phyloP scores from a whole-genome alignment of 2,888 invertebrate genomes.

The Xanthostigma xanthostigma region DNA sequence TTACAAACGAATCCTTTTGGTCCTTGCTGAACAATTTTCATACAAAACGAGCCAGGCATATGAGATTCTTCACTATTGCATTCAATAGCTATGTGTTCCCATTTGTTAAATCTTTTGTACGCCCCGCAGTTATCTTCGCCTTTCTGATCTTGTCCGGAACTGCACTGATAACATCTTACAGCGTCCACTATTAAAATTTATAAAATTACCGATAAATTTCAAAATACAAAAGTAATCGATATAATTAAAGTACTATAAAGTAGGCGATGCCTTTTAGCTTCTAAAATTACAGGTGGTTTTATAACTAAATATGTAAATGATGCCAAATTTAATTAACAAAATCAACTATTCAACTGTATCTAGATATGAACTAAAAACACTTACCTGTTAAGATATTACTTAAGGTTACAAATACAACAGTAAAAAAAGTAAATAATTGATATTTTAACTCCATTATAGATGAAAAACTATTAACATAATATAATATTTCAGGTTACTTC shows the following conservation, averaged over 20 bases:
- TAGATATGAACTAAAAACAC: too few relatives aligned
- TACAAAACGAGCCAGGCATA: conserved; percentile 91
- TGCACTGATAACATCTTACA: conserved; percentile 88
- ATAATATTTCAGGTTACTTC: too few relatives aligned
- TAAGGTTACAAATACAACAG: too few relatives aligned
- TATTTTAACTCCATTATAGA: too few relatives aligned
- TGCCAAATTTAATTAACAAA: too few relatives aligned
- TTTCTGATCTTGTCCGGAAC: conserved; percentile 67
- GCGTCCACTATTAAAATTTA: conserved; percentile 36
- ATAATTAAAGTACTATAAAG: neutral
- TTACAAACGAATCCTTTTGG: conserved; percentile 89
- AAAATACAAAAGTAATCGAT: neutral
- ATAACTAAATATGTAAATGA: too few relatives aligned
- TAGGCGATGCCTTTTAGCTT: too few relatives aligned
- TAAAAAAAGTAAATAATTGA: too few relatives aligned
- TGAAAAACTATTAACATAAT: too few relatives aligned
- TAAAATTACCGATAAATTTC: neutral
- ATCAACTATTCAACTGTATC: too few relatives aligned
- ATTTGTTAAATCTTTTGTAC: conserved; percentile 68
- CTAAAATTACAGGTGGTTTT: too few relatives aligned
- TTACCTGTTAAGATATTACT: too few relatives aligned
- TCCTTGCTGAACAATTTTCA: conserved; percentile 87
- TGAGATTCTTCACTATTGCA: conserved; percentile 89
- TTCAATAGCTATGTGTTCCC: conserved; percentile 78
- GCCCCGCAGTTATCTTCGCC: conserved; percentile 83